Base-by-base conservation (phyloP, 2,113 vertebrate genomes). In the Pandion haliaetus region DNA sequence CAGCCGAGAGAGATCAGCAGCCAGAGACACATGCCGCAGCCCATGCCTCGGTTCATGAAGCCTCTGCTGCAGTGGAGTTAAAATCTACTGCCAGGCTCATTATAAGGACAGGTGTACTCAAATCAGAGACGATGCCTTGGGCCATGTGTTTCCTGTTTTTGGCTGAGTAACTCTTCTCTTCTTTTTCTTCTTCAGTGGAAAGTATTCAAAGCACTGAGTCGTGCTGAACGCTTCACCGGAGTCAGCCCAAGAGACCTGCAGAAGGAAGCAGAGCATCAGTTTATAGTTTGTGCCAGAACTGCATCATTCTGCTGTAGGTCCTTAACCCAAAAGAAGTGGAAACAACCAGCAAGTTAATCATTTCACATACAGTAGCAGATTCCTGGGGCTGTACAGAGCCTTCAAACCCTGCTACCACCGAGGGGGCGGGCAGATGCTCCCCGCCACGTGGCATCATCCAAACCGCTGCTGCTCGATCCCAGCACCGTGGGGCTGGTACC, bases 401-500 rank as follows among this genome's bases (percentile, higher is more conserved):
- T 45, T 17, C 20, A 4, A 28, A 23, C 19, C 13, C 11, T 25
- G 44, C 17, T 1, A 14, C 28, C 6, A 3, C 42, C 2, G 31
- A 3, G 2, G 12, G 24, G 34, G 54, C 3, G 6, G 44, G 32
- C 2, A 1, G 36, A 31, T 0, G 2, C 31, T 59, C 26, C 25
- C 32, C 13, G 10, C 17, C 26, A 3, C 4, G 2, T 6, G 17
- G n/a, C 42, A 19, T 2, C 25, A 23, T 55, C 63, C 23, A 42
- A 9, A 28, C 13, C 1, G 1, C 38, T 17, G 29, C 47, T 2
- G 9, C 42, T 42, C 17, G 1, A 20, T 24, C 50, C 18, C 55
- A 26, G 55, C 1, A 0, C 20, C 4, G 0, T 0, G 13, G 58
- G 36, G n/a, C 10, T 13, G 36, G 21, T 7, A 70, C 11, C 18